Conservation (phyloP, 2,797 vertebrate species). For the Rhinella marina region DNA sequence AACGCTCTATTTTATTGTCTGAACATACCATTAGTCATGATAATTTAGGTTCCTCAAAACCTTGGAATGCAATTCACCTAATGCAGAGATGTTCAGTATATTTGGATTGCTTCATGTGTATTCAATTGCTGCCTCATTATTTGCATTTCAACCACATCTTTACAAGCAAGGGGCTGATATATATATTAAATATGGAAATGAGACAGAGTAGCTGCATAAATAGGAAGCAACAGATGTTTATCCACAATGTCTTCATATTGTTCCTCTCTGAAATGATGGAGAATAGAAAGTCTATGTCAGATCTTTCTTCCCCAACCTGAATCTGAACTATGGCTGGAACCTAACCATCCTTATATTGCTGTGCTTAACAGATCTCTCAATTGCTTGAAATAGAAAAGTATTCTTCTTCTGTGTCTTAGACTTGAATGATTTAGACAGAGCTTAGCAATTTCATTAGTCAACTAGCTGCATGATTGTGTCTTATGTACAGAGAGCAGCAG, state of each 20-base stretch:
- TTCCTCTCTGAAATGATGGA: conserved; percentile 11
- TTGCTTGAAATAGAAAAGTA: conserved; percentile 17
- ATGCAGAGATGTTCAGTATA: not conserved
- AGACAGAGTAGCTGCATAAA: not conserved
- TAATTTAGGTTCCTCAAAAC: not conserved
- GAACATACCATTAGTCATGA: not conserved
- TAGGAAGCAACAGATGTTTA: conserved; percentile 29
- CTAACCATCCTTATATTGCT: conserved; percentile 21
- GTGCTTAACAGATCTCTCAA: not conserved
- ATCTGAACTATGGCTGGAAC: not conserved
- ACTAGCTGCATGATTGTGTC: conserved; percentile 8
- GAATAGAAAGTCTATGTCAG: not conserved
- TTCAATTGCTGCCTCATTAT: not conserved
- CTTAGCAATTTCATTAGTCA: conserved; percentile 48
- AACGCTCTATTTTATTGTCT: not conserved
- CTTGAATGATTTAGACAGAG: conserved; percentile 31
- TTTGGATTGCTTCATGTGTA: not conserved
- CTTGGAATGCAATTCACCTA: not conserved
- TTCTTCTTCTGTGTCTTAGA: not conserved
- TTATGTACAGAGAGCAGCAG: conserved; percentile 47
- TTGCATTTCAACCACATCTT: not conserved
- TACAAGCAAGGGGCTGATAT: not conserved
- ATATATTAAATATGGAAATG: conserved; percentile 3
- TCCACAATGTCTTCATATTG: conserved; percentile 14
- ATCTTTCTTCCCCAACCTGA: not conserved